Evolutionary conservation across 2,888 invertebrate genomes (phyloP).

Genomic region (Sussaba pulchella): DNA sequence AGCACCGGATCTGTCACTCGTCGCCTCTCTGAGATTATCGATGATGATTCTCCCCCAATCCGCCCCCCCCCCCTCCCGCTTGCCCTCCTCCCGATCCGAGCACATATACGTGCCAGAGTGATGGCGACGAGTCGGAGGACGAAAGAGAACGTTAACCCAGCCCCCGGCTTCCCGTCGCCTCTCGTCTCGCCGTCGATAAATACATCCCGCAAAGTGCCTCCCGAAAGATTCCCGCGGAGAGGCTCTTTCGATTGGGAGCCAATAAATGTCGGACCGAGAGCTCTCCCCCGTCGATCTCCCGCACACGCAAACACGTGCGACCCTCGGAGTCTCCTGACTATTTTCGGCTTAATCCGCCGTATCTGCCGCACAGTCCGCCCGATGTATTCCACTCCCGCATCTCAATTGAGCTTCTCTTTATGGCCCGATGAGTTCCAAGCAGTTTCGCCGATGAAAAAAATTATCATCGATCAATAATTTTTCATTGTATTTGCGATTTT

Average conservation of each 20-base stretch:
- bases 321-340: not conserved
- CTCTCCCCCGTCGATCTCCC: conserved; percentile 28
- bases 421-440: no score
- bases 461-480: no score
- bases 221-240: conserved; percentile 52
- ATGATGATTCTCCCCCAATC: conserved; percentile 22
- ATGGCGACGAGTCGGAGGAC: conserved; percentile 57
- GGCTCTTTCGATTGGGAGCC: conserved; percentile 48
- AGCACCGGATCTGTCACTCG: conserved; percentile 12
- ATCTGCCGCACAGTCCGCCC: not conserved
- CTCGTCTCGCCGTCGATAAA: conserved; percentile 58
- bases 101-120: conserved; percentile 17
- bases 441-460: no score
- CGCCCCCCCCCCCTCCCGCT: not conserved
- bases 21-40: conserved; percentile 26
- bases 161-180: conserved; percentile 25
- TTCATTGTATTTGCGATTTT: no score
- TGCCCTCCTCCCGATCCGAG: no score
- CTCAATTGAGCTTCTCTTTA: not conserved
- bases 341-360: conserved; percentile 23
- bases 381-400: conserved; percentile 3
- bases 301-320: not conserved
- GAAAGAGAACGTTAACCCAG: conserved; percentile 60
- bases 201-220: conserved; percentile 60
- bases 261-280: conserved; percentile 50